phyloP scores from a whole-genome alignment of 2,797 vertebrate species.

The Pogoniulus pusillus region DNA sequence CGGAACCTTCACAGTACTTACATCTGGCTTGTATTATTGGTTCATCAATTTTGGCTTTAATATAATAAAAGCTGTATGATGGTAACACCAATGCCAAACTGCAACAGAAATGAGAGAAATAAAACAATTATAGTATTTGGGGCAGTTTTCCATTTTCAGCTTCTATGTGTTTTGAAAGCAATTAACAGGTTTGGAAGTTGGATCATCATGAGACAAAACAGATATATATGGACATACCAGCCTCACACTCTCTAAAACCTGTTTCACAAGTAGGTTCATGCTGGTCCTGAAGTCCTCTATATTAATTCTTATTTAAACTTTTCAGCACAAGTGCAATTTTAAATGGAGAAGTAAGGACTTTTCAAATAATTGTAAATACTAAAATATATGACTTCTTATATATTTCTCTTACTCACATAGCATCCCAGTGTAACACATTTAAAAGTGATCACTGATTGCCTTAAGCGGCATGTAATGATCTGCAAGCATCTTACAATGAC shows the following conservation, averaged over 20 bases:
- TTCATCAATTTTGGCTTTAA: slow-evolving; percentile 93
- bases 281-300: background rate
- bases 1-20: slow-evolving; percentile 81
- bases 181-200: background rate
- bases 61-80: slow-evolving; percentile 97
- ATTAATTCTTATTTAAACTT: background rate
- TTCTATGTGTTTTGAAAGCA: slow-evolving; percentile 6
- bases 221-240: background rate
- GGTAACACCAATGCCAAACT: slow-evolving; percentile 97
- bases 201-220: background rate
- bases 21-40: slow-evolving; percentile 90
- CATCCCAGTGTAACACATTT: fast-evolving
- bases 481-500: background rate
- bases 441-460: background rate
- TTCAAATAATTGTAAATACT: background rate
- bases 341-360: background rate
- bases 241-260: background rate
- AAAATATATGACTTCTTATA: background rate
- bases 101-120: slow-evolving; percentile 73
- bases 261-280: background rate
- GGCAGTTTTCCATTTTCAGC: background rate
- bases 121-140: slow-evolving; percentile 49
- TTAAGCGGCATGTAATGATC: background rate
- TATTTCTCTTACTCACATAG: background rate
- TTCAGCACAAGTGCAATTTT: background rate